Conservation (phyloP, 2,113 vertebrate genomes). For the Notarius lentiginosus region DNA sequence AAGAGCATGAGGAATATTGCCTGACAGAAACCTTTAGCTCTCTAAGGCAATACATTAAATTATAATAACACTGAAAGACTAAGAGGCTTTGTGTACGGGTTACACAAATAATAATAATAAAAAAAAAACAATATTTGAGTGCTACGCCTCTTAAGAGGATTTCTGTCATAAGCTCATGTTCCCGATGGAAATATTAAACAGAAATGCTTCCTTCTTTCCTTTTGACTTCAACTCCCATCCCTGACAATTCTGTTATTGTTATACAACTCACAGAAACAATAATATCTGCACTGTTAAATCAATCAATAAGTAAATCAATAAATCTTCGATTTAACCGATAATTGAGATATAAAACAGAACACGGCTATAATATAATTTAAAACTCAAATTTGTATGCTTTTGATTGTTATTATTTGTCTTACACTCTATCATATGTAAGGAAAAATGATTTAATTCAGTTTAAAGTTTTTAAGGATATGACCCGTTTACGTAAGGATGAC, state of each 20-base stretch:
- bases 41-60: neutral
- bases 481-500: neutral
- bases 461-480: neutral
- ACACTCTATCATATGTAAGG: neutral
- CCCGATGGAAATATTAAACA: neutral
- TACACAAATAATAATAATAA: neutral
- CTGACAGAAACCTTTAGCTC: neutral
- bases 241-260: neutral
- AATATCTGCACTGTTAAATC: neutral
- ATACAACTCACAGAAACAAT: neutral
- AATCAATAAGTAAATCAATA: neutral
- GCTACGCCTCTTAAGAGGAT: neutral
- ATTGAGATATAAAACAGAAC: too few species aligned
- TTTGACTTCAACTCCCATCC: neutral
- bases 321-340: too few species aligned
- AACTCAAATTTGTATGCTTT: neutral
- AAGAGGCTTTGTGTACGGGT: neutral
- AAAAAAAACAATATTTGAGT: slow-evolving; percentile 14
- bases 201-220: neutral
- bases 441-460: neutral
- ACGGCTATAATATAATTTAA: neutral
- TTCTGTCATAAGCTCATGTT: slow-evolving; percentile 5
- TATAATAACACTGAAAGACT: neutral
- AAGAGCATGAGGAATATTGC: slow-evolving; percentile 1
- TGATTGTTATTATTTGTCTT: neutral